Conservation (phyloP, 2,113 vertebrate genomes). For the Dipodomys ordii region DNA sequence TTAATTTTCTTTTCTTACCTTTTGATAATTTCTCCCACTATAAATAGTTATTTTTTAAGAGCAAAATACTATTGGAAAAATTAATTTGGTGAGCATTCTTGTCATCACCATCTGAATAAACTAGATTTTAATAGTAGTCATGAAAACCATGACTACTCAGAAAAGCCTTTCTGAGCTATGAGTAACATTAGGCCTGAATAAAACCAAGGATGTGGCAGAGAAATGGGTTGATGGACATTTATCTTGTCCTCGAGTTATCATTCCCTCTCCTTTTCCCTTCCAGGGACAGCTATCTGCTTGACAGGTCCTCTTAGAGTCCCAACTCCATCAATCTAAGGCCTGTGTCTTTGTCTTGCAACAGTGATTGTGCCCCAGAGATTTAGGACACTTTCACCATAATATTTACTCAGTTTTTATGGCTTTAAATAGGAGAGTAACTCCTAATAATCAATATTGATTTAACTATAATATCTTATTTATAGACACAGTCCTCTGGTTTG, state of each 20-base stretch:
- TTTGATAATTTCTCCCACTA: slow-evolving; percentile 5
- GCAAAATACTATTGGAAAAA: slow-evolving; percentile 47
- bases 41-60: slow-evolving; percentile 12
- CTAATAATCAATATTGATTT: slow-evolving; percentile 85
- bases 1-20: slow-evolving; percentile 25
- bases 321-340: slow-evolving; percentile 10
- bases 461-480: slow-evolving; percentile 84
- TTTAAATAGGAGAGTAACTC: slow-evolving; percentile 82
- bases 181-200: background rate
- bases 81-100: background rate
- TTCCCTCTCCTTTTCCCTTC: background rate
- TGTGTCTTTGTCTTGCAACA: slow-evolving; percentile 35
- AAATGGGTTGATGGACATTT: background rate
- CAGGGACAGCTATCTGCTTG: background rate
- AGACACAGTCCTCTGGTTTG: slow-evolving; percentile 77
- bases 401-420: slow-evolving; percentile 80
- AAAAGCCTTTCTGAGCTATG: background rate
- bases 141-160: background rate
- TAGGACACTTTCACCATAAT: slow-evolving; percentile 76
- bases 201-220: slow-evolving; percentile 31
- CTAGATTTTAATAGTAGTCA: background rate
- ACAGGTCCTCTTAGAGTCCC: background rate
- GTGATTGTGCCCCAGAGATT: slow-evolving; percentile 75
- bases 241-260: background rate
- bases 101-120: background rate